Conservation (phyloP, 2,888 invertebrate genomes). For the Amphiduros pacificus region DNA sequence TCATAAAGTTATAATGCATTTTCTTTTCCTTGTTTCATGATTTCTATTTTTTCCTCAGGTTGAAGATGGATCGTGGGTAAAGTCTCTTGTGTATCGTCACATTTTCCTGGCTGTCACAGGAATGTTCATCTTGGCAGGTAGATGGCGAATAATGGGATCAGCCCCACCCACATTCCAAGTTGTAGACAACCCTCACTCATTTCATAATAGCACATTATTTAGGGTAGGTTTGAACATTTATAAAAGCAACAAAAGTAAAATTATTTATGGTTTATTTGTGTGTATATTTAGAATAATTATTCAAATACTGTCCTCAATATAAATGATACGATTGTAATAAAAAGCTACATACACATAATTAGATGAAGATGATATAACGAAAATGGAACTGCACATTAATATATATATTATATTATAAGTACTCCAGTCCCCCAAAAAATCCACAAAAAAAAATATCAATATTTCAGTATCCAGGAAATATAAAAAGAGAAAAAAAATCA, state of each 20-base stretch:
- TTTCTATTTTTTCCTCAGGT: too few species aligned
- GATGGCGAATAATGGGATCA: constrained; percentile 81
- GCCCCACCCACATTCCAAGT: constrained; percentile 74
- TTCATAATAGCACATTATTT: constrained; percentile 68
- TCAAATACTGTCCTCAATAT: neutral
- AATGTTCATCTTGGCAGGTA: constrained; percentile 66
- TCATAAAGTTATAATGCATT: too few species aligned
- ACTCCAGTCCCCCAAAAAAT: too few species aligned
- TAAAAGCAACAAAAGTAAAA: neutral
- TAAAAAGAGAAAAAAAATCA: too few species aligned
- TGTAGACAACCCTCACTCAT: constrained; percentile 91
- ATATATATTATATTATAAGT: too few species aligned
- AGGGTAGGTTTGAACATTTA: constrained; percentile 64
- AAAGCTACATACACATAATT: too few species aligned
- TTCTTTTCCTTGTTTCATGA: too few species aligned
- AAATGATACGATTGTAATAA: too few species aligned
- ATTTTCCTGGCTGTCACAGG: constrained; percentile 63
- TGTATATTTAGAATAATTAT: neutral
- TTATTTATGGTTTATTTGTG: neutral
- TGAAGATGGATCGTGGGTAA: constrained; percentile 1
- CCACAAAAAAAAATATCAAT: too few species aligned
- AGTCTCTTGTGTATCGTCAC: constrained; percentile 61
- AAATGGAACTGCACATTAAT: too few species aligned
- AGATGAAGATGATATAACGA: too few species aligned
- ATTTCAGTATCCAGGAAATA: too few species aligned